These are phyloP conservation scores for Pycnonotus jocosus DNA, from an alignment of 2,113 vertebrate species.

Conservation along the genomic window DNA sequence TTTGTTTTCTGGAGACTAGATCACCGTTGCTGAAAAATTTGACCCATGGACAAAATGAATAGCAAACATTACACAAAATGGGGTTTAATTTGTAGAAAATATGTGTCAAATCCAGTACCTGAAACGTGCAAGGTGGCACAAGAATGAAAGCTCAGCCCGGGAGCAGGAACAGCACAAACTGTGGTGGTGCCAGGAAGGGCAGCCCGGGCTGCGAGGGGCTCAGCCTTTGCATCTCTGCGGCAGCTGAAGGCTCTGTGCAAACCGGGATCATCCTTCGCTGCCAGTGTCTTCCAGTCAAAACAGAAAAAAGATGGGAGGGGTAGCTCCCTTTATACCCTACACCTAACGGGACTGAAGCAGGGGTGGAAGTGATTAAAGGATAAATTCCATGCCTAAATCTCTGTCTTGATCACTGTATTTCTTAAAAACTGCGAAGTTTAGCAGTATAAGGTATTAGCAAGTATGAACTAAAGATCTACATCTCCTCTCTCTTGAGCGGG, in stretches of 20 bases:
- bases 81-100: background rate
- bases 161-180: background rate
- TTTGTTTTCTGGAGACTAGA: background rate
- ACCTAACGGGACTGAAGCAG: rapidly evolving
- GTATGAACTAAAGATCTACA: background rate
- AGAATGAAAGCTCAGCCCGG: background rate
- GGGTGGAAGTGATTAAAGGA: background rate
- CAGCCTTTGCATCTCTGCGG: background rate
- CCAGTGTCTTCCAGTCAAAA: background rate
- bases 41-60: background rate
- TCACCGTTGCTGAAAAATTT: background rate
- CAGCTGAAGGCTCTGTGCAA: background rate
- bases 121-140: background rate
- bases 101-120: background rate
- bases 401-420: background rate
- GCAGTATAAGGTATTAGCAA: background rate
- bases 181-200: background rate
- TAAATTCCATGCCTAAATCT: background rate
- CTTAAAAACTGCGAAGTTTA: background rate
- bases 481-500: background rate
- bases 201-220: background rate
- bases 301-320: background rate
- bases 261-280: no score
- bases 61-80: background rate
- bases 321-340: background rate